phyloP scores from a whole-genome alignment of 2,113 vertebrate genomes.

The Callaeas wilsoni region DNA sequence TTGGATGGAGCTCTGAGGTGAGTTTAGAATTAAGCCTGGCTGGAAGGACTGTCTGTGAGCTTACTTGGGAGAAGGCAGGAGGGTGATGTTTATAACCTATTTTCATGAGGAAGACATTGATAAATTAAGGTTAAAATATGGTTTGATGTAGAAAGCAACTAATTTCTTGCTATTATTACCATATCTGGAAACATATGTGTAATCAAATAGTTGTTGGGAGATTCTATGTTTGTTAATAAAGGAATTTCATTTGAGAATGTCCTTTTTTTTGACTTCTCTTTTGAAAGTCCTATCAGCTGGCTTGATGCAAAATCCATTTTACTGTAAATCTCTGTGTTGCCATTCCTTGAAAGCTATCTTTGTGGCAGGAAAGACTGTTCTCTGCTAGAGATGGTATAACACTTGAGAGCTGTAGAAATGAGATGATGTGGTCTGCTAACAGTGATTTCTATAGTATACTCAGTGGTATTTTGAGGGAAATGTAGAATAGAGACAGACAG shows the following conservation, averaged over 20 bases:
- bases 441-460: background rate
- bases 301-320: background rate
- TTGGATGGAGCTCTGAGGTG: background rate
- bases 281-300: background rate
- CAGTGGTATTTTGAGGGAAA: background rate
- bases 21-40: background rate
- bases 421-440: background rate
- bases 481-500: background rate
- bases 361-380: background rate
- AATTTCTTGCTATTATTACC: background rate
- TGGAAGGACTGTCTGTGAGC: background rate
- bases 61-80: background rate
- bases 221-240: background rate
- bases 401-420: background rate
- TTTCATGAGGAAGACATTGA: background rate
- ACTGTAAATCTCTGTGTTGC: background rate
- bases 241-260: background rate
- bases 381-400: background rate
- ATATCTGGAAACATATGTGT: background rate
- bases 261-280: background rate
- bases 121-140: background rate
- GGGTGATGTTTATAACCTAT: background rate
- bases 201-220: accelerated
- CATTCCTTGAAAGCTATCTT: background rate
- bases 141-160: background rate